A percentile compares a stretch with the other conserved stretches of the same genome.
These are phyloP conservation scores for Lemur catta DNA, from an alignment of 2,797 vertebrate genomes.

Conservation along the genomic window DNA sequence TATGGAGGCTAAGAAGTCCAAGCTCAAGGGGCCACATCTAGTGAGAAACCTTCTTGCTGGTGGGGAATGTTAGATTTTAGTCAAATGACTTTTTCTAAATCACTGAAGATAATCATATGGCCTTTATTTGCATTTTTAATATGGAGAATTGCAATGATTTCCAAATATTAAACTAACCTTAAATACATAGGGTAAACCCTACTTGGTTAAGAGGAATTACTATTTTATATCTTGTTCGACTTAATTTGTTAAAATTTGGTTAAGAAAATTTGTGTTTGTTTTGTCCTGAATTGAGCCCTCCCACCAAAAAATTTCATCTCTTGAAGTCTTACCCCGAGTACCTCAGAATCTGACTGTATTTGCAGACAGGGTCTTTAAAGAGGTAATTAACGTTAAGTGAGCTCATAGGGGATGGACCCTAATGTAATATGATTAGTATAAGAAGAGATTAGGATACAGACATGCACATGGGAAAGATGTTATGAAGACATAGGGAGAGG, in stretches of 20 bases:
- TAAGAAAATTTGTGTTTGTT: neutral
- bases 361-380: no score
- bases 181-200: neutral
- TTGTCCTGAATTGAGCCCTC: neutral
- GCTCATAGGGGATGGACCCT: fast-evolving
- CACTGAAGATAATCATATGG: neutral
- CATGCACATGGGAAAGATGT: neutral
- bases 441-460: neutral
- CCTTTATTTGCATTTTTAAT: neutral
- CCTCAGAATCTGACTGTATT: neutral
- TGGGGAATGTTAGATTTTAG: neutral
- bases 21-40: no score
- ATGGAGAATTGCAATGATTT: neutral
- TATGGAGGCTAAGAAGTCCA: no score
- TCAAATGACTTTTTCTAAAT: neutral
- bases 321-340: neutral
- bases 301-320: neutral
- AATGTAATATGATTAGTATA: neutral
- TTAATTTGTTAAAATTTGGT: neutral
- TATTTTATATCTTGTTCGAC: neutral
- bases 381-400: neutral
- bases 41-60: no score
- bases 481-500: no score
- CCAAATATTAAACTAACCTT: neutral
- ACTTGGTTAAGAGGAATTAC: neutral